These are phyloP conservation scores for Eupithecia dodoneata DNA, from an alignment of 2,888 invertebrate species.

Conservation along the genomic window DNA sequence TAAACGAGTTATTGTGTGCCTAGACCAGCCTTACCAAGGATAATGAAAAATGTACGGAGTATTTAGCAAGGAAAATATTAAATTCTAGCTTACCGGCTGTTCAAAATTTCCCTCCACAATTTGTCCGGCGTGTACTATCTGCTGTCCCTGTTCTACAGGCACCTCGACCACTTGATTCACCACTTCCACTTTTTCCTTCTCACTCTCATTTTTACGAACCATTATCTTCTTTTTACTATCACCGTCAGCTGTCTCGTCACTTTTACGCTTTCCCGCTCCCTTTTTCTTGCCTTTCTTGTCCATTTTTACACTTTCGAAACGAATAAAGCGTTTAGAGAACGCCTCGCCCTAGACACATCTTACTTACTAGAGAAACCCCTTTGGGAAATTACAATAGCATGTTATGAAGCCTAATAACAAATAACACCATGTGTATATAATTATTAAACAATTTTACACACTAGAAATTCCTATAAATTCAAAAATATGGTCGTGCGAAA, in stretches of 20 bases:
- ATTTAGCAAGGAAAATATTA: background rate
- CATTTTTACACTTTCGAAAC: slow-evolving; percentile 69
- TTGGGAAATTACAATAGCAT: background rate
- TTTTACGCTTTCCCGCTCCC: slow-evolving; percentile 79
- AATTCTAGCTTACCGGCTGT: slow-evolving; percentile 62
- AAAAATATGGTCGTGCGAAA: slow-evolving; percentile 66
- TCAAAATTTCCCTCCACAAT: slow-evolving; percentile 79
- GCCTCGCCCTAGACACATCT: slow-evolving; percentile 68
- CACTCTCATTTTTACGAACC: slow-evolving; percentile 69
- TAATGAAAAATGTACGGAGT: background rate
- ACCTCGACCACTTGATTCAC: slow-evolving; percentile 79
- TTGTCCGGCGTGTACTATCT: slow-evolving; percentile 78
- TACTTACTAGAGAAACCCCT: slow-evolving; percentile 35
- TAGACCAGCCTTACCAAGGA: background rate
- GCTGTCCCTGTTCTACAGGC: slow-evolving; percentile 77
- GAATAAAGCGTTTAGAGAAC: slow-evolving; percentile 44
- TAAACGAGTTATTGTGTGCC: background rate
- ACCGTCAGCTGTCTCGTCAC: slow-evolving; percentile 71
- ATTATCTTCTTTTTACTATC: slow-evolving; percentile 76
- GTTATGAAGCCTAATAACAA: slow-evolving; percentile 26
- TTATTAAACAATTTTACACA: slow-evolving; percentile 50
- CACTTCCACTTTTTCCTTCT: slow-evolving; percentile 75
- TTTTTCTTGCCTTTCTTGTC: slow-evolving; percentile 82
- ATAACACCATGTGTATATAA: slow-evolving; percentile 45
- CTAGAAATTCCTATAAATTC: slow-evolving; percentile 51